Conservation (phyloP, 2,797 vertebrate species). For the Squalus acanthias region DNA sequence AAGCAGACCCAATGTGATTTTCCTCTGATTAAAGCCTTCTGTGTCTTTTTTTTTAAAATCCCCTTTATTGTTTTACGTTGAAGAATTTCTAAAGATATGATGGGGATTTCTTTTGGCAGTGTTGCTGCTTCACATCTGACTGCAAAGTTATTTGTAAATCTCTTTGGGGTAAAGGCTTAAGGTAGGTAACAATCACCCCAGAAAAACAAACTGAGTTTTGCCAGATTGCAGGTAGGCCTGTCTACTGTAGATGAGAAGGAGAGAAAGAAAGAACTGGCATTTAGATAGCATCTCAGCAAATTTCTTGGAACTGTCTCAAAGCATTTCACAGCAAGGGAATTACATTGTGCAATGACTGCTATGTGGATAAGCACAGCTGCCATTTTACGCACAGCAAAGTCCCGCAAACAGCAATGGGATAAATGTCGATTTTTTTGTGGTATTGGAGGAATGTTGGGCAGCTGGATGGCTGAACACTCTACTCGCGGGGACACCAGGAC, state of each 20-base stretch:
- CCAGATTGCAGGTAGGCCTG: neutral
- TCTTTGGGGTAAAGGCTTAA: neutral
- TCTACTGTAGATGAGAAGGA: neutral
- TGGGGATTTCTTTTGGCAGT: neutral
- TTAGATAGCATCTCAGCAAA: neutral
- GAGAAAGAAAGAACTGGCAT: neutral
- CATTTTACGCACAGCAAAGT: neutral
- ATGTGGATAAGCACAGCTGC: neutral
- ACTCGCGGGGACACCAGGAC: no score
- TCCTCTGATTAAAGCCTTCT: slow-evolving; percentile 39
- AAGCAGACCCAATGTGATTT: slow-evolving; percentile 46
- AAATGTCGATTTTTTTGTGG: neutral
- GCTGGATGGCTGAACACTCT: neutral
- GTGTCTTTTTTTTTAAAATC: neutral
- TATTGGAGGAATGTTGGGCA: neutral
- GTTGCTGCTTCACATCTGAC: neutral
- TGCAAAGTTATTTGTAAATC: slow-evolving; percentile 14
- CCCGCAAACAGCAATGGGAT: neutral
- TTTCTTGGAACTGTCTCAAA: neutral
- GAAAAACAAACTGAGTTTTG: neutral
- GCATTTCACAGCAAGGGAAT: neutral
- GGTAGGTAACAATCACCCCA: neutral
- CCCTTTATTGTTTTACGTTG: slow-evolving; percentile 10
- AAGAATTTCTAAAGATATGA: slow-evolving; percentile 21
- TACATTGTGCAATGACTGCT: neutral